Base-by-base conservation (phyloP, 1,140 invertebrate species). In the Thaumatotibia leucotreta region DNA sequence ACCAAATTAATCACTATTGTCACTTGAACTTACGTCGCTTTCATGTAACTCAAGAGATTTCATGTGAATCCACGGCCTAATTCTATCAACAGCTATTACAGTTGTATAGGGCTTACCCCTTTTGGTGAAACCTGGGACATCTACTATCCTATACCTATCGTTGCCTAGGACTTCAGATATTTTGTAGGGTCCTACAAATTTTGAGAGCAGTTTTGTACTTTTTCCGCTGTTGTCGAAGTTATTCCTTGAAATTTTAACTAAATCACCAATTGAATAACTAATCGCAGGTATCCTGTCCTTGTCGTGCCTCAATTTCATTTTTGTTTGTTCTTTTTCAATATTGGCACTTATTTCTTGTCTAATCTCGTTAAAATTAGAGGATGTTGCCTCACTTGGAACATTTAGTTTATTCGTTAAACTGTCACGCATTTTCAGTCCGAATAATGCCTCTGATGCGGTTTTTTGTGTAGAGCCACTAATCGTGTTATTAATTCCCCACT, bases 401-500 rank as follows among this genome's bases (percentile, higher is more conserved):
- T 58, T 24, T 10, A 31, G 23, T 31, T 29, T 58, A 29, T 58
- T 58, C 11, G 11, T 31, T 10, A 58, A 58, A 58, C 22, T n/a
- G 11, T 58, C 3, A 17, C 17, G 27, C 11, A 64, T 17, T 20
- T 64, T 52, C 1, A 64, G 5, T 0, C 45, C 45, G 27, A 65
- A 65, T 11, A 65, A 24, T 33, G 32, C 10, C 24, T 65, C 64
- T 11, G 64, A 14, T 5, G 64, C 27, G n/a, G 50, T 33, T 20
- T 35, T 54, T 58, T 33, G 11, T 32, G 50, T 65, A 1, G 49
- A 10, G 9, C 29, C 50, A 65, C 58, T 54, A 54, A 65, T 22
- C 6, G 64, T 65, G 35, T 65, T 65, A 52, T 65, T 65, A 24
- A 54, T 54, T 1, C 64, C 64, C 64, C 64, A 65, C n/a, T 65